Base-by-base conservation (phyloP, 1,140 invertebrate species). In the Pogonus chalceus region DNA sequence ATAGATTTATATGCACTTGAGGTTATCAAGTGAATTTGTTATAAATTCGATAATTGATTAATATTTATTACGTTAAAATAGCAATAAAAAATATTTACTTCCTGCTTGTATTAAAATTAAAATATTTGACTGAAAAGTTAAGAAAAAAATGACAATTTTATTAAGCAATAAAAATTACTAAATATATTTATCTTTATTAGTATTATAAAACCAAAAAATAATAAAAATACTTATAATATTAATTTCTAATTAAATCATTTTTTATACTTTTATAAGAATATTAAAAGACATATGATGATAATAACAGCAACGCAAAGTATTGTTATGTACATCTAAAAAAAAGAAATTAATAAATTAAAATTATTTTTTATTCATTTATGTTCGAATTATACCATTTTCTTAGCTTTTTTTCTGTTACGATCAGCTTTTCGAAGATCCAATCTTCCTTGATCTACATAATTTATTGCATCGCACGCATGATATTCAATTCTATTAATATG, bases 401-500 rank as follows among this genome's bases (percentile, higher is more conserved):
- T 78, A 79, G 73, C 79, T 74, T 50, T 81, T 76, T 71, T 76
- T 79, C 59, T 43, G 66, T 81, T 82, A 65, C 77, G 83, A 67
- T 78, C 74, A 50, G 84, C 79, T 69, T 82, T 79, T 67, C 77
- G 77, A 35, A 84, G 79, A 65, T 85, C 79, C 60, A 74, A 70
- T 58, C 82, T 82, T 47, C 88, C 81, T 56, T 59, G 66, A 51
- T 78, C 79, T 52, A 87, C 75, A 66, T 79, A 79, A 60, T 82
- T 75, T 31, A 74, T 75, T 4, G 84, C 81, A 67, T 77, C 76
- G 65, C 76, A 72, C 53, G 84, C 83, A 71, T 82, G 84, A 73
- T 82, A 81, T 71, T 86, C 83, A 53, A 87, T 79, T 56, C 77
- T 79, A 68, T 85, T 80, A 59, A 87, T 68, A 62, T 82, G 77